Evolutionary conservation across 2,797 vertebrate species (phyloP).

Genomic region (Sciurus carolinensis): DNA sequence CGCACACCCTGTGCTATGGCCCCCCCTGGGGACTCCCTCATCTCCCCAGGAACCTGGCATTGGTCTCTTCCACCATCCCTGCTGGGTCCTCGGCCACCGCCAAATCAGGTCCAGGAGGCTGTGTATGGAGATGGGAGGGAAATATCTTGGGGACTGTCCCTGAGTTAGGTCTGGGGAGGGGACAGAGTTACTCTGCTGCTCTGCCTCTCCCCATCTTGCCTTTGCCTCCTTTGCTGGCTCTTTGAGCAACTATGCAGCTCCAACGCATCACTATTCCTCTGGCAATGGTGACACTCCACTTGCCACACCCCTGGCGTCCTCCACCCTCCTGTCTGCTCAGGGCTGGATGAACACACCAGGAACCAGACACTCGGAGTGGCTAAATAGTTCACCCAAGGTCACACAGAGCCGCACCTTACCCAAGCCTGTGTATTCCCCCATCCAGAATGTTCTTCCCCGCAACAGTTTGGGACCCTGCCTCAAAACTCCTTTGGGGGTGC

Average conservation of each 20-base stretch:
- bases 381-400: not conserved
- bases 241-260: not conserved
- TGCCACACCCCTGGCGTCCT: not conserved
- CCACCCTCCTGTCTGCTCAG: not conserved
- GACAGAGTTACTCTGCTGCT: not conserved
- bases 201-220: not conserved
- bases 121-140: not conserved
- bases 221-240: not conserved
- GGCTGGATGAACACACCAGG: not conserved
- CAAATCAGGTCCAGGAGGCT: not conserved
- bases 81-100: not conserved
- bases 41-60: not conserved
- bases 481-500: too few species aligned
- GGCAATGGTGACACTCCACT: accelerated
- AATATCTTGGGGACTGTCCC: not conserved
- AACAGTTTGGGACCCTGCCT: accelerated
- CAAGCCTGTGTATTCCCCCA: not conserved
- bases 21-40: not conserved
- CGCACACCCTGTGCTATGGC: accelerated
- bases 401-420: not conserved
- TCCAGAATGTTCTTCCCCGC: not conserved
- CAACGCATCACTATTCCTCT: not conserved
- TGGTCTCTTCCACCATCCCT: not conserved
- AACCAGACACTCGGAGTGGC: not conserved
- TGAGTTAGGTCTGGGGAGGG: not conserved